phyloP scores from a whole-genome alignment of 2,797 vertebrate genomes.

The Chloroceryle amazona region DNA sequence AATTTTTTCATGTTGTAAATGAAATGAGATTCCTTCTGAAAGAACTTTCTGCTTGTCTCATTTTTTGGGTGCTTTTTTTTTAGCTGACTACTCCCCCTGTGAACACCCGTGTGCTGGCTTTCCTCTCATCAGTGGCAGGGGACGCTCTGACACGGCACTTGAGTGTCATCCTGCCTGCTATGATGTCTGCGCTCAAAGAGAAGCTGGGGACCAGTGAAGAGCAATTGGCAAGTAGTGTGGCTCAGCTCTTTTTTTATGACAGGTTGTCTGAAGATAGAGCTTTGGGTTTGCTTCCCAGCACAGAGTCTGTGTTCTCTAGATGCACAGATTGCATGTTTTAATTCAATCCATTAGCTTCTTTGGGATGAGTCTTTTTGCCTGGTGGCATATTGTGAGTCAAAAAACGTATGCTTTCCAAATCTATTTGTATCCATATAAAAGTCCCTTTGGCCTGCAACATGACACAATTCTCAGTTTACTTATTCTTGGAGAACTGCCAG shows the following conservation, averaged over 20 bases:
- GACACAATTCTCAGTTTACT: constrained; percentile 38
- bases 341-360: constrained; percentile 43
- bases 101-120: constrained; percentile 95
- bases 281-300: constrained; percentile 24
- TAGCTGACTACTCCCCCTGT: constrained; percentile 94
- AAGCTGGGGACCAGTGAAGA: constrained; percentile 92
- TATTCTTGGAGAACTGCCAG: constrained; percentile 33
- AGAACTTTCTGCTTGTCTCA: background rate
- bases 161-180: constrained; percentile 93
- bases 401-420: constrained; percentile 48
- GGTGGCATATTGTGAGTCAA: constrained; percentile 37
- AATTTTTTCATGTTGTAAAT: background rate
- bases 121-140: constrained; percentile 95
- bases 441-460: constrained; percentile 46
- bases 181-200: constrained; percentile 93
- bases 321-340: constrained; percentile 42
- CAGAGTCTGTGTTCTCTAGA: constrained; percentile 2
- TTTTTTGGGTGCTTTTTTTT: background rate
- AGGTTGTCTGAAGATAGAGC: background rate
- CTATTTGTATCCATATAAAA: constrained; percentile 55
- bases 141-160: constrained; percentile 96
- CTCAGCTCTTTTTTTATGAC: constrained; percentile 47
- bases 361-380: constrained; percentile 52
- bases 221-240: constrained; percentile 83
- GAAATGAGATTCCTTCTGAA: background rate